Conservation (phyloP, 2,888 invertebrate genomes). For the Platynereis dumerilii region DNA sequence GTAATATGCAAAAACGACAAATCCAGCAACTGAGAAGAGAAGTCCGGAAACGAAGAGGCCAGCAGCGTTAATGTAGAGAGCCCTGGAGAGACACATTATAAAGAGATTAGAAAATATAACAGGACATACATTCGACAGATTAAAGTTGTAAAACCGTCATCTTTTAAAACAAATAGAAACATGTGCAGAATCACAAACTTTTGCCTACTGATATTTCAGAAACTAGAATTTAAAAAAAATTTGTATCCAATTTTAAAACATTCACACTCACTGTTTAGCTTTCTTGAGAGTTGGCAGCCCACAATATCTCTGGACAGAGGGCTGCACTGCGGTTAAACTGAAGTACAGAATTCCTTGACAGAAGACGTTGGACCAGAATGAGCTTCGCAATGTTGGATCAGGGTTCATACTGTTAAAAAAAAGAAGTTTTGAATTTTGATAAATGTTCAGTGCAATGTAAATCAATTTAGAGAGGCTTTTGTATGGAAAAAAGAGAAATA, state of each 20-base stretch:
- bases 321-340: neutral
- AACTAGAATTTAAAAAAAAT: too few relatives aligned
- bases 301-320: slow-evolving; percentile 10
- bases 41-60: neutral
- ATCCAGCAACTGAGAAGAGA: slow-evolving; percentile 4
- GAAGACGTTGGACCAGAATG: slow-evolving; percentile 1
- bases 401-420: neutral
- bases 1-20: slow-evolving; percentile 11
- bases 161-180: too few relatives aligned
- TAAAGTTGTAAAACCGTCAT: too few relatives aligned
- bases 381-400: neutral
- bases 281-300: neutral
- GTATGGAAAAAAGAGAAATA: neutral
- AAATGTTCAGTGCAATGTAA: too few relatives aligned
- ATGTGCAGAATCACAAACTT: too few relatives aligned
- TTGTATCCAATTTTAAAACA: too few relatives aligned
- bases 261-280: slow-evolving; percentile 7
- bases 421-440: too few relatives aligned
- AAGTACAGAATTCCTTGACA: neutral
- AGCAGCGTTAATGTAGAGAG: neutral
- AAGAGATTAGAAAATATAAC: too few relatives aligned
- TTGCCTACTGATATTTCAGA: too few relatives aligned
- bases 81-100: neutral
- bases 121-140: neutral
- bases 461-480: too few relatives aligned